Base-by-base conservation (phyloP, 2,797 vertebrate genomes). In the Eleutherodactylus coqui region DNA sequence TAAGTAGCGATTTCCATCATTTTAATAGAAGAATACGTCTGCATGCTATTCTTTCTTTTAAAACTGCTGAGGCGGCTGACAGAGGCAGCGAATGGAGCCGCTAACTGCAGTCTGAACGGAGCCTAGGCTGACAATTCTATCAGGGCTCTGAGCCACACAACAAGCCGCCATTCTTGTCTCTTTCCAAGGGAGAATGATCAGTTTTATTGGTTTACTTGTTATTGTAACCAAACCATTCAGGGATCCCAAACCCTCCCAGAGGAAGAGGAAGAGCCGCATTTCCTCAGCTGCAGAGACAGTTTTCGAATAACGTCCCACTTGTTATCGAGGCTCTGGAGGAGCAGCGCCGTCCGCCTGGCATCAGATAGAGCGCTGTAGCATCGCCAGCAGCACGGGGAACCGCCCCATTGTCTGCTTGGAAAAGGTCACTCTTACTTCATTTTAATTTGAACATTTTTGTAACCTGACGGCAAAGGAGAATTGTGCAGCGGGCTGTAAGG, bases 241-340 rank as follows among this genome's bases (percentile, higher is more conserved):
- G 0, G 86, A 90, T 89, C 85, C 62, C 83, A 88, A 90, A 76
- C 73, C 87, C 90, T 89, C 89, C 90, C 79, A 85, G 88, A 80
- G 27, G 64, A 1, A 21, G 0, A 85, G 87, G 84, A 88, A 89
- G 90, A 83, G 84, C 86, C 49, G 34, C 43, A 27, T 87, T 80
- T 88, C 80, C 87, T 86, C 75, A 72, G 84, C 83, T 89, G 86
- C 75, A 91, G 87, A 82, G 85, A n/a, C 51, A 60, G 85, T 27
- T 75, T 47, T 62, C 78, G 55, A 73, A 82, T 43, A 58, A 13
- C 76, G 79, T 87, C 86, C 87, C 62, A 88, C 88, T 90, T 84
- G 89, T 43, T 70, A 29, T 86, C 38, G 38, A 0, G 72, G 79
- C 82, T 86, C 80, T 86, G 88, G 51, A 58, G 70, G 78, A 79